Base-by-base conservation (phyloP, 2,888 invertebrate species). In the Thysanoteuthis rhombus region DNA sequence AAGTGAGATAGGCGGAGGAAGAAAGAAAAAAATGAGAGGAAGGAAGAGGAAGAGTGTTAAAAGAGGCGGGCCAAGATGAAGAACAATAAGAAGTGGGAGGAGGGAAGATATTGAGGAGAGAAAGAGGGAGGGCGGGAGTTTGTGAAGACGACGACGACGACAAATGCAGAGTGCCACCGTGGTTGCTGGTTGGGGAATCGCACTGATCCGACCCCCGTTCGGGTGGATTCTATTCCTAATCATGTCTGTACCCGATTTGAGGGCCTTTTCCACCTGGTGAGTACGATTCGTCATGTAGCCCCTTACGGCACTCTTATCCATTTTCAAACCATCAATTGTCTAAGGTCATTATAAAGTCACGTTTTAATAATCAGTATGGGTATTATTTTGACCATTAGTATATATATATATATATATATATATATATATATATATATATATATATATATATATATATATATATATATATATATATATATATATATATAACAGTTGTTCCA, bases 191-290 rank as follows among this genome's bases (percentile, higher is more conserved):
- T 75, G 75, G 75, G 75, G 75, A n/a, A 75, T 75, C 75, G n/a
- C 75, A 75, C 75, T 75, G 75, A 75, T 75, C 75, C 75, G 75
- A 36, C 75, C 75, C 75, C 75, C 75, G n/a, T n/a, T n/a, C 75
- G 75, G 75, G 75, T 75, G 75, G 75, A 75, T 75, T 75, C 75
- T 75, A 75, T 75, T 75, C n/a, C 75, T 75, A 75, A 75, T 75
- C 75, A 75, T 75, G 75, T 75, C 75, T n/a, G n/a, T 36, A 36
- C 75, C 75, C 12, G 75, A 75, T n/a, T 75, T 75, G n/a, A 75
- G 75, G 75, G 75, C 75, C 12, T 75, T 75, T 75, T 75, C 75
- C 0, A 75, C 75, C 75, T 75, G 75, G 75, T 75, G n/a, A 75
- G 75, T 75, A 75, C n/a, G 19, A 75, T 36, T 75, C 32, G 32